Base-by-base conservation (phyloP, 2,888 invertebrate genomes). In the Leistus spinibarbis region DNA sequence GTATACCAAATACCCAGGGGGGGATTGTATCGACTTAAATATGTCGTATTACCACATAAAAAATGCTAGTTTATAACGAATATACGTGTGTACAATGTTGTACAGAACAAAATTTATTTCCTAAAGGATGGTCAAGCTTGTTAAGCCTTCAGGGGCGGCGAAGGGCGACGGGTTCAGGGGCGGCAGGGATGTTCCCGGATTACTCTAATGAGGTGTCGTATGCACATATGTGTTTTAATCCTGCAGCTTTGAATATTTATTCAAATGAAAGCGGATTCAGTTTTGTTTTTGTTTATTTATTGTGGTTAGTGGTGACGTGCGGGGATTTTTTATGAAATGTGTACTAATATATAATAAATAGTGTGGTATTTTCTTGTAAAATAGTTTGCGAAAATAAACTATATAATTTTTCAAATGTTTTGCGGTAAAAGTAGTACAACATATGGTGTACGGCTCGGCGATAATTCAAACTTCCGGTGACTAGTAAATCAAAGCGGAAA, bases 141-240 rank as follows among this genome's bases (percentile, higher is more conserved):
- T 40, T 40, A 40, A 40, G 40, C 40, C 40, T 40, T 7, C 40
- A 5, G 40, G 40, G 4, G 40, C 1, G 4, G 40, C 40, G 24
- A 24, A 24, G 24, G 24, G 24, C 3, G 24, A 7, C 24, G 24
- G 7, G n/a, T n/a, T n/a, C 3, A 7, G 24, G 24, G 24, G 24
- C 3, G 24, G 24, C 3, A 7, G 57, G 57, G 57, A 16, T 7
- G 9, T 16, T 3, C 19, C 4, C 17, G 60, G 60, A 60, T 60
- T 60, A 60, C 60, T 19, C 60, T 60, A 60, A 60, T 60, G 60
- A 60, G 60, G 60, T 60, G 60, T 17, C 3, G 16, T 60, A 60
- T 17, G 60, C 40, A 40, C n/a, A n/a, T n/a, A n/a, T 40, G 40
- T 40, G 40, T 40, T 7, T 7, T 40, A 40, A 40, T 40, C 40